A percentile compares a stretch with the other conserved stretches of the same genome.
phyloP scores from a whole-genome alignment of 2,888 invertebrate species.

The Perithous albicinctus region DNA sequence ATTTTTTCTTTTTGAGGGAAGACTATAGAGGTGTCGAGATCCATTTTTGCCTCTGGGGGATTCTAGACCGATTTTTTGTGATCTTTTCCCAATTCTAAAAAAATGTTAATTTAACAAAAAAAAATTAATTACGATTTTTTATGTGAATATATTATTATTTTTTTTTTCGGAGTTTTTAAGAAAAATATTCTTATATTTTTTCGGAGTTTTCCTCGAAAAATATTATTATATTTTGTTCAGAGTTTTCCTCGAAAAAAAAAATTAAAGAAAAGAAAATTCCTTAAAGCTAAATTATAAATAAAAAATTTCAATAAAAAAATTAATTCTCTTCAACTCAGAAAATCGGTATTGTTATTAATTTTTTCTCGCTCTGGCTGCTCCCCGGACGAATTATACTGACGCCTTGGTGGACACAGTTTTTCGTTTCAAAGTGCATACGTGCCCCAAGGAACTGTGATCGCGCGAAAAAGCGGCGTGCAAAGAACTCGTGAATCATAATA shows the following conservation, averaged over 20 bases:
- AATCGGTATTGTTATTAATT: slow-evolving; percentile 20
- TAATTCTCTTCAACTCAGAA: not conserved
- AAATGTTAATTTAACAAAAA: too few species aligned
- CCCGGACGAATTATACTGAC: slow-evolving; percentile 44
- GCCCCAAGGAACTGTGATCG: slow-evolving; percentile 64
- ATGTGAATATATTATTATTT: too few species aligned
- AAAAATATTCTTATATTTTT: not conserved
- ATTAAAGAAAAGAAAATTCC: too few species aligned
- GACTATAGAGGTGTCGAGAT: not conserved
- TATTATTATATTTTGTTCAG: too few species aligned
- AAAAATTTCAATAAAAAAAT: not conserved
- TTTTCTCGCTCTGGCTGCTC: slow-evolving; percentile 16
- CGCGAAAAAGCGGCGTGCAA: slow-evolving; percentile 66
- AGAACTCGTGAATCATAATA: slow-evolving; percentile 66
- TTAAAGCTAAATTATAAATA: too few species aligned
- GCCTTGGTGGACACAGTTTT: not conserved
- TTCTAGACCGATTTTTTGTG: too few species aligned
- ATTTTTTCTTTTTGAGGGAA: slow-evolving; percentile 16
- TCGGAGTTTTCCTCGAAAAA: too few species aligned
- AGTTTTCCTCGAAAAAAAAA: too few species aligned
- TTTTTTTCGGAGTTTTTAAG: too few species aligned
- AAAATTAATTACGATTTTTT: too few species aligned
- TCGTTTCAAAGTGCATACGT: not conserved
- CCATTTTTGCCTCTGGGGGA: too few species aligned
- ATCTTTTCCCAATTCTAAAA: too few species aligned